These are phyloP conservation scores for Crypturellus undulatus DNA, from an alignment of 2,113 vertebrate species.

Conservation along the genomic window DNA sequence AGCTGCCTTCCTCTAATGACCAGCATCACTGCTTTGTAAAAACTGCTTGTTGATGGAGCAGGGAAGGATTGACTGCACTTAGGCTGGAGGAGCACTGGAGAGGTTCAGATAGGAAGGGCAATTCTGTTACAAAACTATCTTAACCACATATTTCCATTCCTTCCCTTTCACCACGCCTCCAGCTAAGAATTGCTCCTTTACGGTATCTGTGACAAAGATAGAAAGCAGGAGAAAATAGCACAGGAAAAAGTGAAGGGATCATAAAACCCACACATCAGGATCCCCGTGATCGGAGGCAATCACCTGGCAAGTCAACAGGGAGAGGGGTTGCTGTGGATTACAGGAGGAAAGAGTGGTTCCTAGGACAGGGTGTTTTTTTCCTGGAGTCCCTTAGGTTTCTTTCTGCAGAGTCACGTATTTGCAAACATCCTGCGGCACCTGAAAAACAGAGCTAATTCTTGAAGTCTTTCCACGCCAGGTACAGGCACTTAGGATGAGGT, in stretches of 20 bases:
- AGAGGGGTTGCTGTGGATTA: neutral
- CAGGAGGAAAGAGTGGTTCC: neutral
- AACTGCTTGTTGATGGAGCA: rapidly evolving
- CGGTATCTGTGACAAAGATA: neutral
- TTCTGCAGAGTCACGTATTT: neutral
- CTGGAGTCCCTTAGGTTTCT: neutral
- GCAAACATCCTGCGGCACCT: neutral
- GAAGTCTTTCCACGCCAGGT: neutral
- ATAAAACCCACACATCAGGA: neutral
- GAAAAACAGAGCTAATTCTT: neutral
- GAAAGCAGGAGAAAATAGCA: neutral
- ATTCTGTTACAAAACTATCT: neutral
- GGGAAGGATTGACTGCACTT: neutral
- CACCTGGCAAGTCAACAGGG: rapidly evolving
- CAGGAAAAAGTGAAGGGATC: neutral
- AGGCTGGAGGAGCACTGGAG: neutral
- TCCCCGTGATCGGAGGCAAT: neutral
- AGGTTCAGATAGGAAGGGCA: neutral
- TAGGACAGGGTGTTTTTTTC: neutral
- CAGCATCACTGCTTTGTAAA: neutral
- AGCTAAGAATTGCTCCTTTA: neutral
- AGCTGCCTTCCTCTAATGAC: neutral
- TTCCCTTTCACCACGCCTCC: neutral
- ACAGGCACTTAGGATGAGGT: neutral
- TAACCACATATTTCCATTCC: neutral